Conservation (phyloP, 2,888 invertebrate genomes). For the Enoplolaimus lenunculus region DNA sequence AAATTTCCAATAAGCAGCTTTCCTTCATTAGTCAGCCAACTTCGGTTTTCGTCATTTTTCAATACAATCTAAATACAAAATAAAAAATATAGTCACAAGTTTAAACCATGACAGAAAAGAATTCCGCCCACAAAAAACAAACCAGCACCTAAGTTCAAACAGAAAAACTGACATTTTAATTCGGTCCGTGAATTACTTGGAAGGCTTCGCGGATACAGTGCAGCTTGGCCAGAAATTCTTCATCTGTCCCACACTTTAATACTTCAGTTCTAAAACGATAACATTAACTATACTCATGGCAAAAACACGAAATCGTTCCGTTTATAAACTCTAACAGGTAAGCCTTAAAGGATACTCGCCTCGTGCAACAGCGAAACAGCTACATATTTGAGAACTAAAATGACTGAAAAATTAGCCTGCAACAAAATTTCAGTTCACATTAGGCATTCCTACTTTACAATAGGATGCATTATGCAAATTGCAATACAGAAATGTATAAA, state of each 20-base stretch:
- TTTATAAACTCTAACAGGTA: not conserved
- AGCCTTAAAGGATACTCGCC: not conserved
- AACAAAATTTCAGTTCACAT: no score
- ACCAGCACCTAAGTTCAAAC: no score
- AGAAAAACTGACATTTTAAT: no score
- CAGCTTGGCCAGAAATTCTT: conserved; percentile 86
- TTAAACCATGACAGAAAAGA: no score
- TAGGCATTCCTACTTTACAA: no score
- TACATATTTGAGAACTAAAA: no score
- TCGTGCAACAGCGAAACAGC: not conserved
- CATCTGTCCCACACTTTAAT: conserved; percentile 71
- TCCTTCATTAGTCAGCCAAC: conserved; percentile 75
- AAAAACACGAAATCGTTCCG: not conserved
- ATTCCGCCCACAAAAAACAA: no score
- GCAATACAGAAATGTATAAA: not conserved
- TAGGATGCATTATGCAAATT: no score
- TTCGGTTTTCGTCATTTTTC: conserved; percentile 54
- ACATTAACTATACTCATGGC: not conserved
- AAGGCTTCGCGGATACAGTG: conserved; percentile 80
- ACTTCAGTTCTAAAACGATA: conserved; percentile 59
- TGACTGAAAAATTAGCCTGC: no score
- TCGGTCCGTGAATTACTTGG: no score
- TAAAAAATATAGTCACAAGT: not conserved
- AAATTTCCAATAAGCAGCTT: conserved; percentile 73
- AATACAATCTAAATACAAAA: conserved; percentile 44